Evolutionary conservation across 2,797 vertebrate genomes (phyloP).

Genomic region (Sebastes reedi): DNA sequence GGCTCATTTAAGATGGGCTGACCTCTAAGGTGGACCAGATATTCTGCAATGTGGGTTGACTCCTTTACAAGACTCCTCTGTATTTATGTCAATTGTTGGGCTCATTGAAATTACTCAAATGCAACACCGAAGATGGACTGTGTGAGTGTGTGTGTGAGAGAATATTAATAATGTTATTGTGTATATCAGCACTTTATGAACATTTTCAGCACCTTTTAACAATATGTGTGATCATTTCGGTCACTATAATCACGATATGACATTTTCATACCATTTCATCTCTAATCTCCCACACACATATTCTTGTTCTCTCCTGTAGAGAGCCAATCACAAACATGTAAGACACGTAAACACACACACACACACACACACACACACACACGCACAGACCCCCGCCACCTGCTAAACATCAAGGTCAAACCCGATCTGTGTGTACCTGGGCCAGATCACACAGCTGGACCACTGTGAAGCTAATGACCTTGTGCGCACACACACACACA

Average conservation of each 20-base stretch:
- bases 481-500: neutral
- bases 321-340: neutral
- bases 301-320: neutral
- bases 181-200: neutral
- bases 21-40: no score
- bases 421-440: conserved; percentile 26
- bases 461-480: conserved; percentile 45
- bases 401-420: conserved; percentile 57
- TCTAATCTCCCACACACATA: neutral
- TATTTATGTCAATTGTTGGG: no score
- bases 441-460: conserved; percentile 55
- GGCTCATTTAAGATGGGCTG: no score
- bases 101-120: no score
- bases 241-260: neutral
- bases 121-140: no score
- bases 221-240: neutral
- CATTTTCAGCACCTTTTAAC: neutral
- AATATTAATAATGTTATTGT: neutral
- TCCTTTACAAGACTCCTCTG: no score
- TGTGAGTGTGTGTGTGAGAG: no score
- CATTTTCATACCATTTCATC: neutral
- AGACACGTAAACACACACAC: neutral
- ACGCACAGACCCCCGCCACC: neutral
- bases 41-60: no score
- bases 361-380: neutral